Evolutionary conservation across 2,888 invertebrate genomes (phyloP), one percentile per base, ranked within the genome.

Genomic region (Dastarcus helophoroides): DNA sequence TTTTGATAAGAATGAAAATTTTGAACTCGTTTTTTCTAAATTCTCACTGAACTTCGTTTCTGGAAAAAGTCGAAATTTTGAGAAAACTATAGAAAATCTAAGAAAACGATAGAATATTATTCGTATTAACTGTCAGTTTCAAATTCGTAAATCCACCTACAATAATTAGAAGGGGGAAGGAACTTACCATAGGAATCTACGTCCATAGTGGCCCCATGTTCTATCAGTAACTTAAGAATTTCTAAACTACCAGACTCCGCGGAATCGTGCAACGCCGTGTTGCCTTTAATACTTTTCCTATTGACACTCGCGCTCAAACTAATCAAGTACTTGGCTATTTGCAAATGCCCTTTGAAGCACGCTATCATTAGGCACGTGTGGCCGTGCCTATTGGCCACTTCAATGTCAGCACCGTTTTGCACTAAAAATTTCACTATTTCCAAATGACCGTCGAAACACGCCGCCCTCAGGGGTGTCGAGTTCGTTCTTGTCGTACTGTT

Each of bases 341-440:
- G 73, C 43, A 79, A 76, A 64, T 95, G 93, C 31, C 91, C 89
- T 60, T 93, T 91, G 65, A 90, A 95, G 63, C 93, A 94, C 26
- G 94, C 89, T 38, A 97, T 97, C 95, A 97, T 97, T 16, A 97
- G 69, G 55, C 94, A 94, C 8, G 95, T 95, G 65, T 97, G 95
- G 1, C 89, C 90, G 58, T 90, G 89, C 39, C 89, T 73, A 60
- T 97, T 97, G 12, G 93, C 89, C 55, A 93, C 81, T 68, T 95
- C 94, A 57, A 95, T 84, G 63, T 95, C 91, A 73, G 94, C 94
- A 33, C 85, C 86, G 58, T 85, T 76, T 51, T 82, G 78, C 37
- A 95, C 82, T 45, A 97, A 73, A 66, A 81, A 94, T 65, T 84
- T 81, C 42, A 94, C 95, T 47, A 95, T 93, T 50, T 91, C 88